Base-by-base conservation (phyloP, 2,888 invertebrate genomes). In the Leistus spinibarbis region DNA sequence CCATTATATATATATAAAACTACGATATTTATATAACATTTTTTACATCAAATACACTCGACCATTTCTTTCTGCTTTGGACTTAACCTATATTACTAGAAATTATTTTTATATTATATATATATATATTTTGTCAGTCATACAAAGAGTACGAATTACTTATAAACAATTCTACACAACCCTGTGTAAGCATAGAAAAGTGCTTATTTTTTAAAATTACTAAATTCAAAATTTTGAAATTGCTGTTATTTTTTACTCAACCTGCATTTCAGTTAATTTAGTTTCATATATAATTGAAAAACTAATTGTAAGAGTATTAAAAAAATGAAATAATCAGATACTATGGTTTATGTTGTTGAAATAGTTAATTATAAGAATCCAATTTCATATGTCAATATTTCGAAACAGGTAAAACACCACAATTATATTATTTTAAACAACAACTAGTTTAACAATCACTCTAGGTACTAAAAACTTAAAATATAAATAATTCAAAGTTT, bases 101-200 rank as follows among this genome's bases (percentile, higher is more conserved):
- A 40, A 40, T 40, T 40, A 13, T 40, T 40, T 40, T 7, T 40
- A 10, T 53, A 62, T 56, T 64, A 64, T 24, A 24, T 67, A 16
- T 40, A 54, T 73, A 57, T 67, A 27, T 66, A 64, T n/a, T n/a
- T n/a, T 65, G 64, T 67, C 73, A 73, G 60, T 73, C 60, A 73
- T 73, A 57, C 73, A 19, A 56, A 67, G 71, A 73, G 56, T 72
- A 73, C 27, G 65, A 19, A 54, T 54, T 68, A 63, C 40, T 68
- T 67, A 53, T 71, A 56, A 76, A 77, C 74, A 77, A 78, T 78
- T 77, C 79, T 79, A 79, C 77, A 76, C 78, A 79, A 80, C 79
- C 79, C 80, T 79, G 79, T 80, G 79, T 80, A 78, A 77, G 77
- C 78, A 76, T 76, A 76, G 62, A 72, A 73, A 67, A 67, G 73